phyloP scores from a whole-genome alignment of 2,797 vertebrate genomes.

The Gymnodraco acuticeps region DNA sequence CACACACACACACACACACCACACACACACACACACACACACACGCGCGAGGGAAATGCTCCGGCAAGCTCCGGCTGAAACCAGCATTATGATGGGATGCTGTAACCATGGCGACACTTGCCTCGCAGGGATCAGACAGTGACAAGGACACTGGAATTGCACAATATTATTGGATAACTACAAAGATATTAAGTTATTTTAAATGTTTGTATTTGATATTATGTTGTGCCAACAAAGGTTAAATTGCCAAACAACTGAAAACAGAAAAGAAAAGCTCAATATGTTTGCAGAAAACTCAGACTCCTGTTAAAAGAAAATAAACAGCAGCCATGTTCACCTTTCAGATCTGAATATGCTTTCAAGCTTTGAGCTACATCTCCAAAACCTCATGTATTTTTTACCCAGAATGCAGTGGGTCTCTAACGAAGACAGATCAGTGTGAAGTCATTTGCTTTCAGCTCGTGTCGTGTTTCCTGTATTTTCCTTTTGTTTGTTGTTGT shows the following conservation, averaged over 20 bases:
- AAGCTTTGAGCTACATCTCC: neutral
- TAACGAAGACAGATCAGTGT: slow-evolving; percentile 9
- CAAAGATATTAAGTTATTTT: too few species aligned
- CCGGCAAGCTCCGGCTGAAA: slow-evolving; percentile 2
- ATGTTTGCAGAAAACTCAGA: neutral
- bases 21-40: slow-evolving; percentile 12
- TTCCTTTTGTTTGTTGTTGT: slow-evolving; percentile 19
- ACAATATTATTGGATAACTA: too few species aligned
- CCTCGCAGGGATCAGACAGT: too few species aligned
- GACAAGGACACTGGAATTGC: too few species aligned
- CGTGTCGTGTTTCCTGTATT: neutral
- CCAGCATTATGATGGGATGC: slow-evolving; percentile 28
- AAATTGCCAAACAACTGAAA: neutral
- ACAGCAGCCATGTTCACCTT: neutral
- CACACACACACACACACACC: slow-evolving; percentile 16
- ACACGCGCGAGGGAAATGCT: slow-evolving; percentile 2
- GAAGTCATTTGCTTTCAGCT: slow-evolving; percentile 4
- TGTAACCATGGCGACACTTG: slow-evolving; percentile 57
- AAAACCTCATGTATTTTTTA: neutral
- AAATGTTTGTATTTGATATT: neutral
- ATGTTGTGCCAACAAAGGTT: neutral
- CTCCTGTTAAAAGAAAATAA: too few species aligned
- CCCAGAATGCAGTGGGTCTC: neutral
- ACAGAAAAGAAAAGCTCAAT: neutral
- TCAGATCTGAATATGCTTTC: neutral